Percentiles rank a stretch among this genome's conserved stretches.
Conservation (phyloP, 1,140 invertebrate species). For the Probaryconus sp. region DNA sequence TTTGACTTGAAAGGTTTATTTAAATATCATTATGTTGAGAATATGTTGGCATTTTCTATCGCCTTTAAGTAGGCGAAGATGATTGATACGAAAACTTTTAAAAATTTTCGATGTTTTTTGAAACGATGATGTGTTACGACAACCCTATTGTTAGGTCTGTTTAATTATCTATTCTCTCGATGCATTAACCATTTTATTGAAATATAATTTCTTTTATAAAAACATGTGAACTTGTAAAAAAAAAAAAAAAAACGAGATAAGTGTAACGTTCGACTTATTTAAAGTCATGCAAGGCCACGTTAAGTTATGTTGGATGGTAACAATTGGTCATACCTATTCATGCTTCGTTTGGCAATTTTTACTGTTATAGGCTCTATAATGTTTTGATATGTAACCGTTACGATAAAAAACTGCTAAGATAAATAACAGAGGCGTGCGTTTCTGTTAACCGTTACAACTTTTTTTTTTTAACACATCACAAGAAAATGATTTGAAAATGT, state of each 20-base stretch:
- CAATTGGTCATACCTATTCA: too few relatives aligned
- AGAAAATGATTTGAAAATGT: constrained; percentile 23
- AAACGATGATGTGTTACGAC: constrained; percentile 10
- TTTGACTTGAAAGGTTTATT: constrained; percentile 20
- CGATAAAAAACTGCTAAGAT: constrained; percentile 7
- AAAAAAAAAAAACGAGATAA: too few relatives aligned
- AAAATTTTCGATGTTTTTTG: constrained; percentile 12
- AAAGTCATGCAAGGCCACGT: too few relatives aligned
- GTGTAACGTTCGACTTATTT: too few relatives aligned
- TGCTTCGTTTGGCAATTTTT: constrained; percentile 39
- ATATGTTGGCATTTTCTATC: constrained; percentile 13
- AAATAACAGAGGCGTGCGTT: constrained; percentile 16
- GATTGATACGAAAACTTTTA: constrained; percentile 18
- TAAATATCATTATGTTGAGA: constrained; percentile 1
- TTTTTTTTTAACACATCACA: neutral
- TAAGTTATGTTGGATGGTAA: too few relatives aligned
- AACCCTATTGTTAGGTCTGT: constrained; percentile 8
- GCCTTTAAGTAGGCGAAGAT: constrained; percentile 15
- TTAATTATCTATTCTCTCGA: too few relatives aligned
- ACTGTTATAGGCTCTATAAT: constrained; percentile 40
- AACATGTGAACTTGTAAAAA: too few relatives aligned
- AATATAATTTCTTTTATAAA: too few relatives aligned
- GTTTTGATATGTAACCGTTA: constrained; percentile 34
- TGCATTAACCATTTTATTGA: too few relatives aligned
- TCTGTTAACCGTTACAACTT: constrained; percentile 25